Percentiles rank a stretch among this genome's conserved stretches.
Conservation (phyloP, 2,888 invertebrate genomes). For the Agelastica alni region DNA sequence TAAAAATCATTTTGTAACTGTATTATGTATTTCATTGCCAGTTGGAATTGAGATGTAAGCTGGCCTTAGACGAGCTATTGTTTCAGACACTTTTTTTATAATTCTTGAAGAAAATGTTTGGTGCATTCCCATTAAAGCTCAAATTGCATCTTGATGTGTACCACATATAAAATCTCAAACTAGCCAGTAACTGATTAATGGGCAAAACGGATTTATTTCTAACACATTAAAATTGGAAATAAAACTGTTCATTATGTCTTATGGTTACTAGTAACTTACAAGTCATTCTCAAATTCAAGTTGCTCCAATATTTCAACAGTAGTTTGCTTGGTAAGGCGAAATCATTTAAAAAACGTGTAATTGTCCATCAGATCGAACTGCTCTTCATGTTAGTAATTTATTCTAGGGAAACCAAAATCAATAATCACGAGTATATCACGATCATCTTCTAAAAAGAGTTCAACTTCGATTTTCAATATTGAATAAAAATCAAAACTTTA, state of each 20-base stretch:
- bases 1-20: background rate
- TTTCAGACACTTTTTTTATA: background rate
- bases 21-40: background rate
- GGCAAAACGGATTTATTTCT: background rate
- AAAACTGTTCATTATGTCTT: background rate
- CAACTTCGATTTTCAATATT: too few relatives aligned
- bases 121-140: constrained; percentile 4
- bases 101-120: background rate
- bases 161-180: background rate
- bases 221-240: background rate
- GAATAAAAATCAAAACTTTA: too few relatives aligned
- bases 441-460: too few relatives aligned
- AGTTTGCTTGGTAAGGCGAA: background rate
- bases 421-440: too few relatives aligned
- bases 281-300: background rate
- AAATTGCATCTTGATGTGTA: background rate
- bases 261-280: background rate
- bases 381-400: too few relatives aligned
- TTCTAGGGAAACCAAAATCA: too few relatives aligned
- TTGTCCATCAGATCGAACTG: background rate
- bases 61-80: background rate
- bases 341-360: background rate
- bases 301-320: background rate
- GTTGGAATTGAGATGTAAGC: background rate
- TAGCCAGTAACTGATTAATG: constrained; percentile 1